Evolutionary conservation across 2,113 vertebrate species (phyloP), one percentile per base, ranked within the genome.

Genomic region (Proterorhinus semilunaris): DNA sequence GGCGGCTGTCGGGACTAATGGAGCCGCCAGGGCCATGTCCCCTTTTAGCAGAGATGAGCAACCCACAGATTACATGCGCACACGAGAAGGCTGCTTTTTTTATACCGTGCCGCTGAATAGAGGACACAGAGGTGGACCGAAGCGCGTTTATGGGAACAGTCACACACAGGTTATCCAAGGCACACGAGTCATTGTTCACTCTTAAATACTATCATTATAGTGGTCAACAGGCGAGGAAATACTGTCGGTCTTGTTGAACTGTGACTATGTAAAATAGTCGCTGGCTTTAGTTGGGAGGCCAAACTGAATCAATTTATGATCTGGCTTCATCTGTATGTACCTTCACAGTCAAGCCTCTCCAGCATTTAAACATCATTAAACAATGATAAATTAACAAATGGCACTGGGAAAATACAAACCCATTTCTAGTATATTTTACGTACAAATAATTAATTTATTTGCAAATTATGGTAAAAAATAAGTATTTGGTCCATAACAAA

Each of bases 31-130:
- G 73, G 74, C 68, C 59, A 4, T 77, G 71, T 83, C 75, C 71
- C 81, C 84, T 79, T 78, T 81, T 77, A 81, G 73, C 75, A 48
- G 63, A 69, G 70, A 83, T 76, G 84, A 82, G 78, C 66, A 75
- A 77, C 17, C 53, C 48, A 58, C 3, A 12, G 76, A 66, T 76
- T 57, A 76, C 64, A 46, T 61, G 65, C 74, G 65, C 54, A 63
- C 63, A 52, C 57, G 58, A 66, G 63, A 57, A 65, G 50, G 57
- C 63, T 67, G 55, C 13, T 81, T 81, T 80, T 62, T 46, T 62
- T 46, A 69, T 10, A 73, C 65, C 76, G 57, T 43, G 61, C 62
- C 48, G 11, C 53, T 10, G 59, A 45, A 50, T 55, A 46, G 77
- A 81, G 75, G 75, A 86, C 71, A 72, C 45, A 68, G 10, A 44